These are phyloP conservation scores for Coccyzus lansbergi DNA, from an alignment of 2,797 vertebrate species.

Conservation along the genomic window DNA sequence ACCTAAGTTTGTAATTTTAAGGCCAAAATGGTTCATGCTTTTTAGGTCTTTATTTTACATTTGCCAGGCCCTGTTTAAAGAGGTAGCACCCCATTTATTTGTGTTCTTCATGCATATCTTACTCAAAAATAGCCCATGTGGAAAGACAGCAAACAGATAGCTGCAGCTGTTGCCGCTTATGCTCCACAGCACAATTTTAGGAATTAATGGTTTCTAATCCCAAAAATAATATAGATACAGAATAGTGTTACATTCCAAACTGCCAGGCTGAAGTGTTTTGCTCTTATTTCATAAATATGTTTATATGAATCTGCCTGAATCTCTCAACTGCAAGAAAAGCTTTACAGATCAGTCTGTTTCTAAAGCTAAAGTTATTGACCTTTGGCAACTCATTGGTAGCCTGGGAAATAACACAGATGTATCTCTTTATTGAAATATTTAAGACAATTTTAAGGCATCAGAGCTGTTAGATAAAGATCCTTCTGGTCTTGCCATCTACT, in stretches of 20 bases:
- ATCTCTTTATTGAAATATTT: slow-evolving; percentile 56
- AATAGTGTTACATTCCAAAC: slow-evolving; percentile 35
- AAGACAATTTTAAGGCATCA: slow-evolving; percentile 41
- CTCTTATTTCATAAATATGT: slow-evolving; percentile 70
- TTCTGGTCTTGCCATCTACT: slow-evolving; percentile 48
- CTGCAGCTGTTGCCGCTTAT: slow-evolving; percentile 73
- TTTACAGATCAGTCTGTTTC: slow-evolving; percentile 30
- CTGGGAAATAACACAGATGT: slow-evolving; percentile 28
- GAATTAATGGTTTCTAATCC: slow-evolving; percentile 75
- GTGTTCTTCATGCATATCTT: slow-evolving; percentile 54
- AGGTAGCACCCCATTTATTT: slow-evolving; percentile 10
- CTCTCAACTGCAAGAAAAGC: slow-evolving; percentile 3
- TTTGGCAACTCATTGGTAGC: slow-evolving; percentile 30
- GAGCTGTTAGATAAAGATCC: slow-evolving; percentile 40
- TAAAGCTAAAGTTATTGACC: slow-evolving; percentile 21
- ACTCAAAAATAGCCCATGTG: slow-evolving; percentile 62
- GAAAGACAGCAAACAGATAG: slow-evolving; percentile 69
- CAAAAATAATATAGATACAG: slow-evolving; percentile 69
- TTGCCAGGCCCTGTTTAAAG: neutral
- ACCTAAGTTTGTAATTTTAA: slow-evolving; percentile 41
- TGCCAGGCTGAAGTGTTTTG: slow-evolving; percentile 32
- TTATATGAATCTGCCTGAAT: slow-evolving; percentile 35
- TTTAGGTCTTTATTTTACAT: slow-evolving; percentile 55
- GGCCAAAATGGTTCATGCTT: slow-evolving; percentile 3
- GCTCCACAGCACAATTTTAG: slow-evolving; percentile 76